A percentile compares a stretch with the other conserved stretches of the same genome.
phyloP scores from a whole-genome alignment of 2,888 invertebrate species.

The Teleogryllus oceanicus region DNA sequence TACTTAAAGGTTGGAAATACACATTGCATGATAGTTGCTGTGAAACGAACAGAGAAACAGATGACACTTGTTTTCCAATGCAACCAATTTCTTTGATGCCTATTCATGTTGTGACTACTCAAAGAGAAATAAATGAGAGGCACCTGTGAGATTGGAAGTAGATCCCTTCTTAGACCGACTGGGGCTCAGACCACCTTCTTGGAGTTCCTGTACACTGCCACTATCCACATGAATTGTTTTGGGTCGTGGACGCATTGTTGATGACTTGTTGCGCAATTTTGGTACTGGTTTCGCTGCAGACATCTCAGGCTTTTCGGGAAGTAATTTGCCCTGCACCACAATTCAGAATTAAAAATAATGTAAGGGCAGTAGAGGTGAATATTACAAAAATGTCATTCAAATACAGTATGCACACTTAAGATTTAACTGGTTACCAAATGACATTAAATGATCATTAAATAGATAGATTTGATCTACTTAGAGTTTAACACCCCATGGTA shows the following conservation, averaged over 20 bases:
- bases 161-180: constrained; percentile 77
- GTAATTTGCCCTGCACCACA: constrained; percentile 66
- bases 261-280: constrained; percentile 63
- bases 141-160: constrained; percentile 78
- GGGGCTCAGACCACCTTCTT: constrained; percentile 69
- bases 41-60: too few relatives aligned
- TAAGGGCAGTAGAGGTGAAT: neutral
- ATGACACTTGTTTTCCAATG: too few relatives aligned
- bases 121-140: constrained; percentile 32
- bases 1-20: too few relatives aligned
- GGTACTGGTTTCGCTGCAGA: constrained; percentile 56
- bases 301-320: constrained; percentile 63
- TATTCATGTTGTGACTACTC: neutral
- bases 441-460: too few relatives aligned
- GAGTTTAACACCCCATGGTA: too few relatives aligned
- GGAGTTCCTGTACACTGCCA: constrained; percentile 62
- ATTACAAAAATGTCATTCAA: neutral
- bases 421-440: too few relatives aligned
- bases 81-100: too few relatives aligned
- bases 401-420: too few relatives aligned
- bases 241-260: constrained; percentile 65
- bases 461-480: too few relatives aligned
- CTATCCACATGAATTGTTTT: constrained; percentile 89
- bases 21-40: too few relatives aligned
- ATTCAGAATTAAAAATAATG: constrained; percentile 21